Evolutionary conservation across 1,140 invertebrate species (phyloP).

Genomic region (Amphibalanus amphitrite): DNA sequence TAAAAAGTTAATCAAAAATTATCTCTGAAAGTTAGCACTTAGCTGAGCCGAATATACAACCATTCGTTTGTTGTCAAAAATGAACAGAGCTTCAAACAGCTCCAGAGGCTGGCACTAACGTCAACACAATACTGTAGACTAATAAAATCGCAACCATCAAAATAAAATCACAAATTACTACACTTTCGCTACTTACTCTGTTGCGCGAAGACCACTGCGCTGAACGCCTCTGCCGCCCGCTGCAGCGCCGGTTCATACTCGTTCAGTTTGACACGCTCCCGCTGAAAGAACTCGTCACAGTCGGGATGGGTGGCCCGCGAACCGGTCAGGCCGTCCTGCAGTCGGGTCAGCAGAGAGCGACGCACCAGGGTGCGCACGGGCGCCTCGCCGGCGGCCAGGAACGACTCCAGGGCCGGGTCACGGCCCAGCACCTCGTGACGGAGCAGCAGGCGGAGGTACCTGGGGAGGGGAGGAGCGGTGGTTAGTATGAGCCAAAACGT

Average conservation of each 20-base stretch:
- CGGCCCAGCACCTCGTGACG: not conserved
- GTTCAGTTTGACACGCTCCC: constrained; percentile 26
- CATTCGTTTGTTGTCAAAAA: not conserved
- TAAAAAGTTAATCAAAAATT: no score
- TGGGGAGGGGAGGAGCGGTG: not conserved
- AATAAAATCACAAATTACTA: no score
- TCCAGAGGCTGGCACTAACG: not conserved
- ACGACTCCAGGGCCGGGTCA: not conserved
- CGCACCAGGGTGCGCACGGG: not conserved
- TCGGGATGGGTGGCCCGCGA: constrained; percentile 27
- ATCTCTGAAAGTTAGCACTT: not conserved
- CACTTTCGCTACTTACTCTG: constrained; percentile 24
- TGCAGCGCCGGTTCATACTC: constrained; percentile 24
- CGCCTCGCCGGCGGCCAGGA: not conserved
- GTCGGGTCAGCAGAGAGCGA: constrained; percentile 20
- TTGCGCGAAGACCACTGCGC: constrained; percentile 24
- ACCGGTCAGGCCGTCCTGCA: constrained; percentile 23
- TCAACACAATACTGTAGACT: not conserved
- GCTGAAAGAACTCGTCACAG: constrained; percentile 31
- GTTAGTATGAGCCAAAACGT: no score
- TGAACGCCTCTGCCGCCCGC: constrained; percentile 24
- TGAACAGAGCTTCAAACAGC: not conserved
- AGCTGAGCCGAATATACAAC: not conserved
- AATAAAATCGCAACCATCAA: no score
- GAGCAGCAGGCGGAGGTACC: not conserved